phyloP scores from a whole-genome alignment of 1,140 invertebrate species.

The Drosophila nigrodunni region DNA sequence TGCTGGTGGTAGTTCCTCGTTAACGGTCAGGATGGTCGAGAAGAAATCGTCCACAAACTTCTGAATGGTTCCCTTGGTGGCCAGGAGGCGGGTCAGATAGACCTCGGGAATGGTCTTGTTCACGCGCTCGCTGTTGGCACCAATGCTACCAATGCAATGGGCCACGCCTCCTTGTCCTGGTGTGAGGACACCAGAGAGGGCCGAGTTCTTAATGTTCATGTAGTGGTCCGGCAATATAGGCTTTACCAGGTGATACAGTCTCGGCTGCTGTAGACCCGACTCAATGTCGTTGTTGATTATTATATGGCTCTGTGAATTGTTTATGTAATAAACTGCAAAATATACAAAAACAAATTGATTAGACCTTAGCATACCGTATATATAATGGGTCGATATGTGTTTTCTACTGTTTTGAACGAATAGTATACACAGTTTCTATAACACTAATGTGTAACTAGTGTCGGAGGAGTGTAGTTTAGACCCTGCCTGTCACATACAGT shows the following conservation, averaged over 20 bases:
- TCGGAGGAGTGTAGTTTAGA: too few relatives aligned
- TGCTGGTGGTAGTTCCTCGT: slow-evolving; percentile 94
- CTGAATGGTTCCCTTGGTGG: slow-evolving; percentile 97
- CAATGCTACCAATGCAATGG: slow-evolving; percentile 37
- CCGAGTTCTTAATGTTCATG: slow-evolving; percentile 84
- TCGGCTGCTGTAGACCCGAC: slow-evolving; percentile 85
- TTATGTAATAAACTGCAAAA: slow-evolving; percentile 77
- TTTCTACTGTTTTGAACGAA: too few relatives aligned
- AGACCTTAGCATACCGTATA: too few relatives aligned
- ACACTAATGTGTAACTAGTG: too few relatives aligned
- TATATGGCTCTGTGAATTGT: slow-evolving; percentile 90
- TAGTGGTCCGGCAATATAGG: slow-evolving; percentile 87
- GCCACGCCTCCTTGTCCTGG: slow-evolving; percentile 36
- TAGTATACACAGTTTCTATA: too few relatives aligned
- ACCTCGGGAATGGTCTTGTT: slow-evolving; percentile 98
- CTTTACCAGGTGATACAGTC: slow-evolving; percentile 93
- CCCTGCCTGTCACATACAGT: too few relatives aligned
- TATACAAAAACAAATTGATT: too few relatives aligned
- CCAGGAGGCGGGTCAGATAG: slow-evolving; percentile 95
- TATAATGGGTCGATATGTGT: too few relatives aligned
- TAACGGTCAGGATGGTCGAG: slow-evolving; percentile 94
- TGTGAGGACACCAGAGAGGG: slow-evolving; percentile 59
- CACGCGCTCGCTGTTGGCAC: slow-evolving; percentile 87
- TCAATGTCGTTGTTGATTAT: slow-evolving; percentile 92
- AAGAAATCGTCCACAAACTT: slow-evolving; percentile 99